A percentile compares a stretch with the other conserved stretches of the same genome.
Evolutionary conservation across 2,113 vertebrate genomes (phyloP).

Genomic region (Thamnaconus septentrionalis): DNA sequence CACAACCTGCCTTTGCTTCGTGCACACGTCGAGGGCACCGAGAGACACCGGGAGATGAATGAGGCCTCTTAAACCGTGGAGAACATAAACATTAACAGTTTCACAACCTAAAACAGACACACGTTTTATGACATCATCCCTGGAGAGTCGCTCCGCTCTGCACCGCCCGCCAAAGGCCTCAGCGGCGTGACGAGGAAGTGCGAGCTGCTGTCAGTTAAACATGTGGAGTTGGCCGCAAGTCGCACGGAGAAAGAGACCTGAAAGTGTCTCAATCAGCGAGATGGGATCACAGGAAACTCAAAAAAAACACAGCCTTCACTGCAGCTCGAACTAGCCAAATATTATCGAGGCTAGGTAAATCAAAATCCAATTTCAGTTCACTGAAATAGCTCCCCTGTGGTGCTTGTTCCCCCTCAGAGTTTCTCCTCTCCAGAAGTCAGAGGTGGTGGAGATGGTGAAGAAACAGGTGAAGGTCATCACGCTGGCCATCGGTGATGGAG

Average conservation of each 20-base stretch:
- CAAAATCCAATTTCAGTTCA: too few relatives aligned
- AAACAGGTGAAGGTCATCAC: constrained; percentile 97
- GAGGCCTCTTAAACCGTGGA: constrained; percentile 42
- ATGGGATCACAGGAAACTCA: too few relatives aligned
- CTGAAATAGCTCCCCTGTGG: too few relatives aligned
- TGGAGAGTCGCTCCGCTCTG: constrained; percentile 32
- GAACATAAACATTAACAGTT: constrained; percentile 51
- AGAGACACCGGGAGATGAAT: constrained; percentile 45
- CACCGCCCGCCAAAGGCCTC: constrained; percentile 6
- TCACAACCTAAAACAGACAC: constrained; percentile 41
- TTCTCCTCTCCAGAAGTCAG: constrained; percentile 97
- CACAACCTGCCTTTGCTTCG: constrained; percentile 33
- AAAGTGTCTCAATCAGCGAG: too few relatives aligned
- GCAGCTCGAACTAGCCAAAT: too few relatives aligned
- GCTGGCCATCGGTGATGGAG: constrained; percentile 93
- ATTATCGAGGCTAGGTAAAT: too few relatives aligned
- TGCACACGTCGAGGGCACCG: constrained; percentile 33
- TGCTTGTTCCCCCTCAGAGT: constrained; percentile 77
- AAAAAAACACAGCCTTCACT: too few relatives aligned
- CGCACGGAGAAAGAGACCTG: too few relatives aligned
- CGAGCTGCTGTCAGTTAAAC: too few relatives aligned
- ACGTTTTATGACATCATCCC: constrained; percentile 41
- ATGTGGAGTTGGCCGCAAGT: too few relatives aligned
- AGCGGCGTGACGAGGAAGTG: constrained; percentile 14
- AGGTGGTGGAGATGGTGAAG: constrained; percentile 99